These are phyloP conservation scores for Papilio helenus DNA, from an alignment of 1,140 invertebrate genomes.

Conservation along the genomic window DNA sequence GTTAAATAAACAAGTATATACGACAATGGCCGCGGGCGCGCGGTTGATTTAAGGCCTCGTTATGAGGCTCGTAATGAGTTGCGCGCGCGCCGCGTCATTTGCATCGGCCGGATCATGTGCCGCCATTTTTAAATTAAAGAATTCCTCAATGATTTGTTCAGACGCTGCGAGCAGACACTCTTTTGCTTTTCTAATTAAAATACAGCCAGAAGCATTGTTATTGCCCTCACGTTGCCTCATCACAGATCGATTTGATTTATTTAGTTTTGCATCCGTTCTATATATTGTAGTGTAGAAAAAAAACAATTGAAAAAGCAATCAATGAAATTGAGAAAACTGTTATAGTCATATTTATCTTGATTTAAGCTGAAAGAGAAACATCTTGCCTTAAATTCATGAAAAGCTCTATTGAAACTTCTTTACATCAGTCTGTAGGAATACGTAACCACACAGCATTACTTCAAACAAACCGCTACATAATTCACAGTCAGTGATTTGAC, in stretches of 20 bases:
- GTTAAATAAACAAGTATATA: too few relatives aligned
- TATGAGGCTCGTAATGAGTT: slow-evolving; percentile 73
- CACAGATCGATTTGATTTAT: neutral
- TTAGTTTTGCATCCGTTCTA: neutral
- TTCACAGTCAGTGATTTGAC: neutral
- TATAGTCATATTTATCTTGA: neutral
- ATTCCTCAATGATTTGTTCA: slow-evolving; percentile 58
- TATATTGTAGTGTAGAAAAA: neutral
- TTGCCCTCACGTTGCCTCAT: neutral
- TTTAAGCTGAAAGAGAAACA: neutral
- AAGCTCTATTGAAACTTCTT: neutral
- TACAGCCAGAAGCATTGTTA: slow-evolving; percentile 27
- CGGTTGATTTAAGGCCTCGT: slow-evolving; percentile 75
- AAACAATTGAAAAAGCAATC: neutral
- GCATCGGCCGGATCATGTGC: slow-evolving; percentile 64
- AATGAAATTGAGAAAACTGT: neutral
- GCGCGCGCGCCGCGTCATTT: slow-evolving; percentile 60
- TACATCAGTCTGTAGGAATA: neutral
- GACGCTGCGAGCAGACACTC: slow-evolving; percentile 41
- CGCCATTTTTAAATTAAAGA: slow-evolving; percentile 74
- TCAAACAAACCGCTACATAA: slow-evolving; percentile 1
- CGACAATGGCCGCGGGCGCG: slow-evolving; percentile 64
- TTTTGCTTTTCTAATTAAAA: slow-evolving; percentile 36
- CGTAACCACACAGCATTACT: neutral
- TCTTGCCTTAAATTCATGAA: neutral